Conservation (phyloP, 2,113 vertebrate genomes). For the Calonectris borealis region DNA sequence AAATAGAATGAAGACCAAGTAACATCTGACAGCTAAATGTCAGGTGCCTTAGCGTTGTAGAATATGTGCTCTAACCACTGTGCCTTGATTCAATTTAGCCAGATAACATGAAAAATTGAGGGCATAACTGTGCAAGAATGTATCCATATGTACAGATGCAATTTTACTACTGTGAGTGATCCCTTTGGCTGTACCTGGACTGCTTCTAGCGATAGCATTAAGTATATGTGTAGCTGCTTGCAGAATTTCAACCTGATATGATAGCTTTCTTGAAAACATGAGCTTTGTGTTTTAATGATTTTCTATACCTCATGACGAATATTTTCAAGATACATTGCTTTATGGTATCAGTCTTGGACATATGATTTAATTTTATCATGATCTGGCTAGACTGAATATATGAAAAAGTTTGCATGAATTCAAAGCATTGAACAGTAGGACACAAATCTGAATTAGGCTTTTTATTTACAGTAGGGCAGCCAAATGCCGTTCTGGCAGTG, state of each 20-base stretch:
- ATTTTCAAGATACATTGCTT: background rate
- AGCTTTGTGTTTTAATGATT: background rate
- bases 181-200: background rate
- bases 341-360: background rate
- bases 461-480: background rate
- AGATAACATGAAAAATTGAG: background rate
- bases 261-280: background rate
- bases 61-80: background rate
- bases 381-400: background rate
- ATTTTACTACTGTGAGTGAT: background rate
- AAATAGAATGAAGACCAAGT: background rate
- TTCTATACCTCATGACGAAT: background rate
- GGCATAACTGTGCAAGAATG: background rate
- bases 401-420: background rate
- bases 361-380: background rate
- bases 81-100: background rate
- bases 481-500: background rate
- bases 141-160: background rate
- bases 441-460: background rate
- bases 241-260: background rate
- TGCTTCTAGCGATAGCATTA: background rate
- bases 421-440: background rate
- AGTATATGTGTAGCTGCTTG: background rate
- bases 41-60: background rate
- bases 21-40: background rate